A percentile compares a stretch with the other conserved stretches of the same genome.
These are phyloP conservation scores for Chloebia gouldiae DNA, from an alignment of 2,113 vertebrate species.

Conservation along the genomic window DNA sequence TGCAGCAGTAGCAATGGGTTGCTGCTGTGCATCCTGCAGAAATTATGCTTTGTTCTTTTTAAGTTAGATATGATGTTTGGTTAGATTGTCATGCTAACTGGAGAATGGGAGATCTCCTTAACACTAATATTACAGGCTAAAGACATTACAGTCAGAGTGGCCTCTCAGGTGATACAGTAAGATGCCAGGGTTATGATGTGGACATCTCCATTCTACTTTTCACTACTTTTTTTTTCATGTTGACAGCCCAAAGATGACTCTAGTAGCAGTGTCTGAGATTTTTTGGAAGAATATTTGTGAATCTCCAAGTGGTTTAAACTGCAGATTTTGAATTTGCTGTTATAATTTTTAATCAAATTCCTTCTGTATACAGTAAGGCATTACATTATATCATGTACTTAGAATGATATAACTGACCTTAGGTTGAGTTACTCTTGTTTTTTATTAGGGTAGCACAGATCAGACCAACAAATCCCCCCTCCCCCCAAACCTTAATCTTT, in stretches of 20 bases:
- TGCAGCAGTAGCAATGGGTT: background rate
- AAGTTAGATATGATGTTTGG: background rate
- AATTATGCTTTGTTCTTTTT: background rate
- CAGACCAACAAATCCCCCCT: background rate
- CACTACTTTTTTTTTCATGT: background rate
- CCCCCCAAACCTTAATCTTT: background rate
- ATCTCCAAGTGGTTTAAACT: background rate
- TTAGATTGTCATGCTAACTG: background rate
- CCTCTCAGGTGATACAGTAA: background rate
- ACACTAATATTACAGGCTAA: background rate
- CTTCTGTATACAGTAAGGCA: background rate
- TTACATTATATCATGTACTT: background rate
- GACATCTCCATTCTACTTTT: background rate
- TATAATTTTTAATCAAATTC: background rate
- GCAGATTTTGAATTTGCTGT: background rate
- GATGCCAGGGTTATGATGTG: background rate
- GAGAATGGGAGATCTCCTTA: background rate
- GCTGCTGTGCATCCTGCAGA: background rate
- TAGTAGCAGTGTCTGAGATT: background rate
- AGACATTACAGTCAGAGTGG: background rate
- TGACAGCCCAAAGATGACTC: background rate
- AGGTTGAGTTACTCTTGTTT: background rate
- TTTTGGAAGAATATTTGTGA: background rate
- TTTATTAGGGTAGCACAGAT: constrained; percentile 67
- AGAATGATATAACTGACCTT: background rate